Evolutionary conservation across 1,140 invertebrate genomes (phyloP).

Genomic region (Drosophila leontia): DNA sequence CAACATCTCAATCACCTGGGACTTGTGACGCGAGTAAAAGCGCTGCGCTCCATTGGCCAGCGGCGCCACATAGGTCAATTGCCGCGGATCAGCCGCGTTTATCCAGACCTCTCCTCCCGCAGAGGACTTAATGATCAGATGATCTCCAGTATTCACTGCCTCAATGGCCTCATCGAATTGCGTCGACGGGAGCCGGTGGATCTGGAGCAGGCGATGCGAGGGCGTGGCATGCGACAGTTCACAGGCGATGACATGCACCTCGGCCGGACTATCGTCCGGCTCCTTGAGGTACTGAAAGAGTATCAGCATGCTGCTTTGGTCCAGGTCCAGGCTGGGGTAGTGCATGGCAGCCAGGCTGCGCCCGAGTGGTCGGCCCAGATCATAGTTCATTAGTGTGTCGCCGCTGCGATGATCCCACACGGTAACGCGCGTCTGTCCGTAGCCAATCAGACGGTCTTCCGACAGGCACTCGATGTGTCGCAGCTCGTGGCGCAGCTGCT

Average conservation of each 20-base stretch:
- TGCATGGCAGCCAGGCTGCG: slow-evolving; percentile 69
- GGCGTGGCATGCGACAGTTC: slow-evolving; percentile 70
- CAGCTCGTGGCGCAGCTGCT: slow-evolving; percentile 71
- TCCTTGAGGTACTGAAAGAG: slow-evolving; percentile 63
- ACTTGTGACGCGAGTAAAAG: slow-evolving; percentile 65
- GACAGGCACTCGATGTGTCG: slow-evolving; percentile 70
- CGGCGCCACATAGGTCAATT: slow-evolving; percentile 62
- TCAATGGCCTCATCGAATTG: slow-evolving; percentile 52
- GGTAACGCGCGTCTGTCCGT: slow-evolving; percentile 67
- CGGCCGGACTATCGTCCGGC: slow-evolving; percentile 9
- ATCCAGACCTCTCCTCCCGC: slow-evolving; percentile 72
- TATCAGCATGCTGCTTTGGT: slow-evolving; percentile 70
- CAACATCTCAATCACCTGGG: slow-evolving; percentile 68
- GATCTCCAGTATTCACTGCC: slow-evolving; percentile 71
- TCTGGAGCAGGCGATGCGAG: slow-evolving; percentile 65
- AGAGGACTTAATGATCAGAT: slow-evolving; percentile 60
- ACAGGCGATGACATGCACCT: slow-evolving; percentile 73
- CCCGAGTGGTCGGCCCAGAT: slow-evolving; percentile 66
- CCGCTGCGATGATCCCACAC: slow-evolving; percentile 84
- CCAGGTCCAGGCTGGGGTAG: slow-evolving; percentile 71
- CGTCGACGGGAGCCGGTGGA: slow-evolving; percentile 56
- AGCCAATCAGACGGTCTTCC: slow-evolving; percentile 79
- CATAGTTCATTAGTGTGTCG: slow-evolving; percentile 80
- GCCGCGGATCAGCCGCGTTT: slow-evolving; percentile 60
- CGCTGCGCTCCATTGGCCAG: slow-evolving; percentile 49